Conservation (phyloP, 2,113 vertebrate species). For the Salvelinus sp. region DNA sequence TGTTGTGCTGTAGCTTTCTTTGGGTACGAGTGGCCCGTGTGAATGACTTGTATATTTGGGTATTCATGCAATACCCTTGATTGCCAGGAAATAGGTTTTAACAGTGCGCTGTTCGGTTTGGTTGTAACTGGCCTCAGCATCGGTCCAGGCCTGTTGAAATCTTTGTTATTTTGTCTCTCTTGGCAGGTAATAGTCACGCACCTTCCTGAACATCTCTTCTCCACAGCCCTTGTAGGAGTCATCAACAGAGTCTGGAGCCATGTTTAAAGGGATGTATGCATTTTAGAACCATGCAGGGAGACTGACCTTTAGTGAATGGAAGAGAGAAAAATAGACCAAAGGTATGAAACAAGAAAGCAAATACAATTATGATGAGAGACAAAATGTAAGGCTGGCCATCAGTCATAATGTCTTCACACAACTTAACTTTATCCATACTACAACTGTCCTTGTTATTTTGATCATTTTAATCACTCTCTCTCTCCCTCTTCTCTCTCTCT, state of each 20-base stretch:
- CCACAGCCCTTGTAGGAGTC: background rate
- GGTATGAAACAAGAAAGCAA: too few relatives aligned
- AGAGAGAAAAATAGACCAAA: too few relatives aligned
- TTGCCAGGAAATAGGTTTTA: background rate
- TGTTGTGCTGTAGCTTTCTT: background rate
- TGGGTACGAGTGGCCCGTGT: background rate
- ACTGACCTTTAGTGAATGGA: too few relatives aligned
- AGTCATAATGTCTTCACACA: too few relatives aligned
- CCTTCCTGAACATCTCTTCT: background rate
- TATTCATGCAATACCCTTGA: background rate
- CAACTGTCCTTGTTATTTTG: too few relatives aligned
- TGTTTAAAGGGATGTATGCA: background rate
- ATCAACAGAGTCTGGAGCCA: background rate
- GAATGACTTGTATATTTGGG: background rate
- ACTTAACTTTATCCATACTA: too few relatives aligned
- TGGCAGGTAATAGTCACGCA: background rate
- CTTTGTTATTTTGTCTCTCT: background rate
- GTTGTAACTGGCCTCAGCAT: background rate
- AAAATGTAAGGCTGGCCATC: too few relatives aligned
- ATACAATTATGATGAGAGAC: too few relatives aligned
- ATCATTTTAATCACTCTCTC: too few relatives aligned
- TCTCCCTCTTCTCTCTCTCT: too few relatives aligned
- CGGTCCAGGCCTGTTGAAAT: background rate
- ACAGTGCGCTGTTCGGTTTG: too few relatives aligned
- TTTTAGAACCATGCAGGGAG: too few relatives aligned